phyloP scores from a whole-genome alignment of 2,113 vertebrate species.

The Sminthopsis crassicaudata region DNA sequence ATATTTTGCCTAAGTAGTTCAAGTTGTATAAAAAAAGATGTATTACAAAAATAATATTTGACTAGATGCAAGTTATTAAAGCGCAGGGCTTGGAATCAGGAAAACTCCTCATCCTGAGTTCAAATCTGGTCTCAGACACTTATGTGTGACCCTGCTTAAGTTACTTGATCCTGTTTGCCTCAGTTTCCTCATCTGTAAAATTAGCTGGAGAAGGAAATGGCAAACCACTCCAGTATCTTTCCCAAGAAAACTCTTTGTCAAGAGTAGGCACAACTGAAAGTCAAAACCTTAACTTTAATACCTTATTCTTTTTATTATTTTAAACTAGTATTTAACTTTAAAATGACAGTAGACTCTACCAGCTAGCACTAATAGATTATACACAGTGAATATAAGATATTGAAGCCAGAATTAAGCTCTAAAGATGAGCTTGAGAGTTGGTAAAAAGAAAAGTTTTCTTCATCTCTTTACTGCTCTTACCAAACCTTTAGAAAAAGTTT shows the following conservation, averaged over 20 bases:
- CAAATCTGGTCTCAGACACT: not conserved
- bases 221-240: not conserved
- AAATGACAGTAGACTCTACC: conserved; percentile 28
- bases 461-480: not conserved
- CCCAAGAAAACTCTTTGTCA: not conserved
- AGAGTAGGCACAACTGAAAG: not conserved
- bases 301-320: conserved; percentile 9
- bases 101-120: not conserved
- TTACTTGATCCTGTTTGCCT: not conserved
- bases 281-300: conserved; percentile 25
- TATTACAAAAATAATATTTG: conserved; percentile 33
- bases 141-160: not conserved
- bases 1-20: conserved; percentile 31
- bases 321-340: not conserved
- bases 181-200: not conserved
- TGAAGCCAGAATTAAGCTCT: not conserved
- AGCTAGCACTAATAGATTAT: not conserved
- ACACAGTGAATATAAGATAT: not conserved
- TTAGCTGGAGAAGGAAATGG: not conserved
- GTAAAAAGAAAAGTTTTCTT: not conserved
- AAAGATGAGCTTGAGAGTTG: not conserved
- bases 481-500: not conserved
- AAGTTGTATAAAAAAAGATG: conserved; percentile 31
- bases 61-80: not conserved
- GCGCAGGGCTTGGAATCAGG: not conserved